Evolutionary conservation across 2,797 vertebrate species (phyloP).

Genomic region (Rhynchotus rufescens): DNA sequence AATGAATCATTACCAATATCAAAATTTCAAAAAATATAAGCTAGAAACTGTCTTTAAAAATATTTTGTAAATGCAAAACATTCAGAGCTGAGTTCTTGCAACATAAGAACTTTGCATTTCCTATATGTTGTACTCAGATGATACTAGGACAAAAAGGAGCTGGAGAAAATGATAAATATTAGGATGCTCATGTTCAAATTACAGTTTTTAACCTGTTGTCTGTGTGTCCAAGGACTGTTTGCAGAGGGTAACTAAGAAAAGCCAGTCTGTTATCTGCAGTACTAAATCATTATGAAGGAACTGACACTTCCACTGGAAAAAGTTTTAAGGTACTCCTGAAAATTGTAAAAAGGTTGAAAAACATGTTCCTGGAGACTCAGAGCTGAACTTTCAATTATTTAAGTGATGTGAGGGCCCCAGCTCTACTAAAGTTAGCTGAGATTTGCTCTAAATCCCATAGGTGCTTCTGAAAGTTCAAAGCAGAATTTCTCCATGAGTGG

Average conservation of each 20-base stretch:
- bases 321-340: constrained; percentile 29
- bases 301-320: constrained; percentile 10
- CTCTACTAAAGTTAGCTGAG: constrained; percentile 25
- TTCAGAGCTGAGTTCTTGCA: not conserved
- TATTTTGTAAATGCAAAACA: not conserved
- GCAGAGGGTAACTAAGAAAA: constrained; percentile 31
- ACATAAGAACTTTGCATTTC: not conserved
- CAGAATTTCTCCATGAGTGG: constrained; percentile 30
- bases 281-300: constrained; percentile 38
- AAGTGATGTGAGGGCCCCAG: not conserved
- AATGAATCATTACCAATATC: not conserved
- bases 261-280: constrained; percentile 12
- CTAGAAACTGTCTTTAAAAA: not conserved
- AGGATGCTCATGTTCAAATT: not conserved
- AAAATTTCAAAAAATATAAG: not conserved
- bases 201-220: not conserved
- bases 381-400: constrained; percentile 32
- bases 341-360: constrained; percentile 56
- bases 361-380: constrained; percentile 12
- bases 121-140: not conserved
- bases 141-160: not conserved
- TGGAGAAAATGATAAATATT: not conserved
- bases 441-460: constrained; percentile 59
- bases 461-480: constrained; percentile 38
- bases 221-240: not conserved